phyloP scores from a whole-genome alignment of 1,140 invertebrate genomes.

The Streblospio benedicti region DNA sequence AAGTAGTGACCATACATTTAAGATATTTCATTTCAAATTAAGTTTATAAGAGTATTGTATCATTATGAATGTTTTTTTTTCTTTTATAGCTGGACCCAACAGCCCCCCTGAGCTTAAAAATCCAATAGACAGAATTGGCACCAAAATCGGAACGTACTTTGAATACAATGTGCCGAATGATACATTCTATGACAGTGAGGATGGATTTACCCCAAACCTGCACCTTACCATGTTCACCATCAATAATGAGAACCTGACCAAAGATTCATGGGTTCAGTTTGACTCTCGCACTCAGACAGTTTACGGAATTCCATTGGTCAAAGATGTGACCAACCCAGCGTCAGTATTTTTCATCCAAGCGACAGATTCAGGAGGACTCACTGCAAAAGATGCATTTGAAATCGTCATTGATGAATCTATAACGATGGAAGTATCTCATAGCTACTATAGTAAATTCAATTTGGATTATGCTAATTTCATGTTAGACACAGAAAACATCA shows the following conservation, averaged over 20 bases:
- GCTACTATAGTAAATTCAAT: conserved; percentile 17
- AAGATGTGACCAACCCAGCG: background rate
- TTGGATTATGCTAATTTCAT: conserved; percentile 16
- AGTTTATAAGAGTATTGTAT: too few species aligned
- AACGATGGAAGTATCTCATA: conserved; percentile 13
- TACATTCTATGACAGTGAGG: conserved; percentile 22
- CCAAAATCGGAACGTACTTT: conserved; percentile 13
- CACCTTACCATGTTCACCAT: conserved; percentile 9
- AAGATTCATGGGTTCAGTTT: conserved; percentile 19
- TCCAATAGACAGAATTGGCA: conserved; percentile 10
- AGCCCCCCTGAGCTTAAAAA: conserved; percentile 13
- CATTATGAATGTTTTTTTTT: too few species aligned
- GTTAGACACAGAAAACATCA: conserved; percentile 12
- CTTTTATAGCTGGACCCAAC: too few species aligned
- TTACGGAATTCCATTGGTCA: conserved; percentile 2
- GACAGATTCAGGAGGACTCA: conserved; percentile 9
- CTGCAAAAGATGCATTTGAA: conserved; percentile 13
- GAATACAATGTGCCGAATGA: conserved; percentile 15
- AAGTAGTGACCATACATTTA: too few species aligned
- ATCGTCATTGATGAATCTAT: conserved; percentile 12
- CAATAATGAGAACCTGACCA: conserved; percentile 5
- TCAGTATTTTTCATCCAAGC: conserved; percentile 12
- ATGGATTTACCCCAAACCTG: conserved; percentile 17
- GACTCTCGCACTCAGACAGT: conserved; percentile 8
- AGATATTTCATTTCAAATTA: too few species aligned